A percentile compares a stretch with the other conserved stretches of the same genome.
phyloP scores from a whole-genome alignment of 1,140 invertebrate species.

The Drosophila pachea region DNA sequence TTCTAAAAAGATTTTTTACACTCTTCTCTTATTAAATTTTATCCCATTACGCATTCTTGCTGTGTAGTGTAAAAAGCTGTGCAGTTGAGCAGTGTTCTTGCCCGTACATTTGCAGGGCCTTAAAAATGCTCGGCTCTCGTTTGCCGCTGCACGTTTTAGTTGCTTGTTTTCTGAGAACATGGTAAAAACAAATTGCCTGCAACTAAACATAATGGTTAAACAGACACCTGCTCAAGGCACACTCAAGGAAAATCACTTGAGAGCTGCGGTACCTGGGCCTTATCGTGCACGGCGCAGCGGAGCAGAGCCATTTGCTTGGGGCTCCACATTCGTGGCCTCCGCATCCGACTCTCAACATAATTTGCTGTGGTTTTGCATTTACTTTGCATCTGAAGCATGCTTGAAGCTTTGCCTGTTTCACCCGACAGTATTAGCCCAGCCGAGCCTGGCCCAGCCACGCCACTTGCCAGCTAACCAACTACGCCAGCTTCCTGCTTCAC shows the following conservation, averaged over 20 bases:
- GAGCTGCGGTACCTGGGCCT: constrained; percentile 41
- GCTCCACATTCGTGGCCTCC: constrained; percentile 28
- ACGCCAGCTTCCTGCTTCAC: constrained; percentile 41
- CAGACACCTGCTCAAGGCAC: constrained; percentile 73
- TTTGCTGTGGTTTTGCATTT: constrained; percentile 77
- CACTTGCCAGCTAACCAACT: constrained; percentile 22
- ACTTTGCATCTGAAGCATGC: constrained; percentile 72
- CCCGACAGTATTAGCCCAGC: constrained; percentile 29
- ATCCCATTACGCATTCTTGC: not conserved
- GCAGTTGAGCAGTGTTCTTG: not conserved
- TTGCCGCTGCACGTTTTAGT: constrained; percentile 10
- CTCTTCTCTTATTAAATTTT: too few species aligned
- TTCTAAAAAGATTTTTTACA: too few species aligned
- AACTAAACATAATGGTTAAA: constrained; percentile 77
- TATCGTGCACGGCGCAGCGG: constrained; percentile 2
- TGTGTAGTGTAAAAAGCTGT: constrained; percentile 15
- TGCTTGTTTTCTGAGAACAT: constrained; percentile 42
- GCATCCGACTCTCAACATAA: constrained; percentile 63
- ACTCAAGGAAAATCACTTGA: constrained; percentile 72
- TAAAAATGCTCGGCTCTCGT: constrained; percentile 28
- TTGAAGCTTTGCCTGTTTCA: constrained; percentile 57
- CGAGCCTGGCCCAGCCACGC: constrained; percentile 16
- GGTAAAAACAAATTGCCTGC: constrained; percentile 73
- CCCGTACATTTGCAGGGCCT: constrained; percentile 37
- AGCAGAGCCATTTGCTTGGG: constrained; percentile 6